phyloP scores from a whole-genome alignment of 2,797 vertebrate species.

The Neopelma chrysocephalum region DNA sequence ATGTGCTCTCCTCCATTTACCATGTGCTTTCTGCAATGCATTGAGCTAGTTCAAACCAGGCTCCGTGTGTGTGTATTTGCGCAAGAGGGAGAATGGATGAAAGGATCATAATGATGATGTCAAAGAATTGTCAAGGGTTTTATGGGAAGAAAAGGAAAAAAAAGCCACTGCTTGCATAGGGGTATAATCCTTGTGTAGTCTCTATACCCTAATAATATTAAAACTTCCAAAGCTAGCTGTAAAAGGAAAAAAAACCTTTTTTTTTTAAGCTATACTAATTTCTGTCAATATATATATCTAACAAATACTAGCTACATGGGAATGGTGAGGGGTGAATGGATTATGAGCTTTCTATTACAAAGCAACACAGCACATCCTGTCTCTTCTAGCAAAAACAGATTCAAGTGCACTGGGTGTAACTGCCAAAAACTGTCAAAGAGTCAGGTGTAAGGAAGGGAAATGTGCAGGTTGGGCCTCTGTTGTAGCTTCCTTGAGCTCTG shows the following conservation, averaged over 20 bases:
- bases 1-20: not conserved
- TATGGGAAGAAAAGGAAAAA: not conserved
- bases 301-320: not conserved
- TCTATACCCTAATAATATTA: not conserved
- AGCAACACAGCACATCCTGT: not conserved
- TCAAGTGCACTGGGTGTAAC: not conserved
- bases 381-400: not conserved
- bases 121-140: not conserved
- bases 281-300: not conserved
- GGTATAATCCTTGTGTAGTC: not conserved
- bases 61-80: not conserved
- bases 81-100: not conserved
- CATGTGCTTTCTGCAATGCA: not conserved
- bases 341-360: not conserved
- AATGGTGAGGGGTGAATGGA: not conserved
- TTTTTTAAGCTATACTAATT: not conserved
- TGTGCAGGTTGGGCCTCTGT: not conserved
- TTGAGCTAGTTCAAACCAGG: not conserved
- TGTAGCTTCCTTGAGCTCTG: not conserved
- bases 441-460: not conserved
- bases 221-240: not conserved
- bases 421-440: not conserved
- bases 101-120: not conserved
- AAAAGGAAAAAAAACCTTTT: not conserved
- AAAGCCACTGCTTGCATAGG: rapidly evolving